phyloP scores from a whole-genome alignment of 1,140 invertebrate genomes.

The Sycobia sp. region DNA sequence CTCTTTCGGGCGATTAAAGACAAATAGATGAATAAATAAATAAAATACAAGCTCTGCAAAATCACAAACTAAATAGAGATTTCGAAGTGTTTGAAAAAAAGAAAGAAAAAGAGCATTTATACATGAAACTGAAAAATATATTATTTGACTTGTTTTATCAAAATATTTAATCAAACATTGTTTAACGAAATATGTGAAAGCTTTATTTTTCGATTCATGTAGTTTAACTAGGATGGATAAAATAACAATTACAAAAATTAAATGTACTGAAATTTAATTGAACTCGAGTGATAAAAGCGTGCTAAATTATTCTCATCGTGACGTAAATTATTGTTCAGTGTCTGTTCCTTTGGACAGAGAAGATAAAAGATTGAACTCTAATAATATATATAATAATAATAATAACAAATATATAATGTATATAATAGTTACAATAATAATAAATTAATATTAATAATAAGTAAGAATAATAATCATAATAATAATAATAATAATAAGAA shows the following conservation, averaged over 20 bases:
- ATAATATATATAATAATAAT: slow-evolving; percentile 31
- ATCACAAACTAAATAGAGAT: slow-evolving; percentile 31
- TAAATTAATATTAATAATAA: too few species aligned
- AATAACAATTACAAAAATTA: not conserved
- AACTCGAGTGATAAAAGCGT: slow-evolving; percentile 35
- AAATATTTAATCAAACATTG: not conserved
- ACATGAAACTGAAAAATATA: not conserved
- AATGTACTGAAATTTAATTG: slow-evolving; percentile 15
- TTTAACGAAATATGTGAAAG: not conserved
- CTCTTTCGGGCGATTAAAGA: slow-evolving; percentile 3
- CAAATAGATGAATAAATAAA: too few species aligned
- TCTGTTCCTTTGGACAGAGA: slow-evolving; percentile 12
- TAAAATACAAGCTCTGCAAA: slow-evolving; percentile 18
- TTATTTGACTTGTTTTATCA: not conserved
- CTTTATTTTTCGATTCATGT: not conserved
- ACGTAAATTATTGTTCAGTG: slow-evolving; percentile 27
- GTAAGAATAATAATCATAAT: slow-evolving; percentile 1
- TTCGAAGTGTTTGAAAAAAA: slow-evolving; percentile 4
- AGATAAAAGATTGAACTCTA: slow-evolving; percentile 23
- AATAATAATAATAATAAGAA: too few species aligned
- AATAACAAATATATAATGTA: too few species aligned
- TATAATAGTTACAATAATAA: not conserved
- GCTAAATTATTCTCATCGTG: slow-evolving; percentile 28
- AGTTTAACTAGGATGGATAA: too few species aligned
- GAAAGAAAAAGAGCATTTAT: not conserved